These are phyloP conservation scores for Epinephelus fuscoguttatus DNA, from an alignment of 2,113 vertebrate species.

Conservation along the genomic window DNA sequence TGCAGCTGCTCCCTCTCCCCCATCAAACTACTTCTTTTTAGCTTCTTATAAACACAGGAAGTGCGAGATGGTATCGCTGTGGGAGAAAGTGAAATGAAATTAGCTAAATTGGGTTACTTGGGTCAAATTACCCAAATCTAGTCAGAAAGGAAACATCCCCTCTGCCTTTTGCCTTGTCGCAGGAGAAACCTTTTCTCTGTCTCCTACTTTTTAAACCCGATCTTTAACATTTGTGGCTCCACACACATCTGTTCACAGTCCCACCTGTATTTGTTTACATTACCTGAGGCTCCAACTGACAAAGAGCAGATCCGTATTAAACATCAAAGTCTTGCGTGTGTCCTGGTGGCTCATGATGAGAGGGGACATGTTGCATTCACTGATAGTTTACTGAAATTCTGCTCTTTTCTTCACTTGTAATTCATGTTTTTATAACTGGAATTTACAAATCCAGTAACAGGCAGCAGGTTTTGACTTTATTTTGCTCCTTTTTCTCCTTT, in stretches of 20 bases:
- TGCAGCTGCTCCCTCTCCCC: not conserved
- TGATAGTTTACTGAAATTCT: not conserved
- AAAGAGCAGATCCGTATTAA: slow-evolving; percentile 9
- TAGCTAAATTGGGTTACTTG: slow-evolving; percentile 78
- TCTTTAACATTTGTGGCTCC: slow-evolving; percentile 7
- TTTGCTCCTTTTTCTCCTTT: slow-evolving; percentile 27
- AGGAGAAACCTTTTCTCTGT: slow-evolving; percentile 6
- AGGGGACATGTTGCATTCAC: not conserved
- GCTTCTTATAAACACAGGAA: slow-evolving; percentile 77
- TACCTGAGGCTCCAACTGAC: slow-evolving; percentile 52
- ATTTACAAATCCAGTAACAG: not conserved
- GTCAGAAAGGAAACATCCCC: slow-evolving; percentile 56
- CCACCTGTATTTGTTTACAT: slow-evolving; percentile 59
- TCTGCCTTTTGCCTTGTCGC: slow-evolving; percentile 19
- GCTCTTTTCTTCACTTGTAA: not conserved
- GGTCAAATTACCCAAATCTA: slow-evolving; percentile 69
- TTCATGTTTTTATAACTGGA: not conserved
- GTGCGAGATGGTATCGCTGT: slow-evolving; percentile 70
- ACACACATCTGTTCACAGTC: slow-evolving; percentile 27
- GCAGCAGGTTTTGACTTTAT: not conserved
- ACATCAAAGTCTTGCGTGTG: slow-evolving; percentile 3
- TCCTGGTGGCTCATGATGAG: slow-evolving; percentile 6
- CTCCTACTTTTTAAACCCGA: not conserved
- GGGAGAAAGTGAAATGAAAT: slow-evolving; percentile 82
- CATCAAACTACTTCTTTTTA: slow-evolving; percentile 38